These are phyloP conservation scores for Morinoia aosen DNA, from an alignment of 2,888 invertebrate genomes.

Conservation along the genomic window DNA sequence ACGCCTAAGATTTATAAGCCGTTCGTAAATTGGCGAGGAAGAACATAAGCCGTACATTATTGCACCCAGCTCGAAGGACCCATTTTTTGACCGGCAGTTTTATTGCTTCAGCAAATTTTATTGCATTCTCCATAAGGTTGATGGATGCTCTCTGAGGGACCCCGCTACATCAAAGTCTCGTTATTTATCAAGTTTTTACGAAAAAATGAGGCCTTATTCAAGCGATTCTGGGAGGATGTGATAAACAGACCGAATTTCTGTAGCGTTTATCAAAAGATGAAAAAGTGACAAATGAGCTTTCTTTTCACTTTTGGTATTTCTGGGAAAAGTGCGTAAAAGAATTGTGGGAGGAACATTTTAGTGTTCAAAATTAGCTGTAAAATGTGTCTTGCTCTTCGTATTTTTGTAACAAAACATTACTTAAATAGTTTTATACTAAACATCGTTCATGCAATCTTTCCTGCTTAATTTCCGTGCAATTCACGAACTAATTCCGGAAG, in stretches of 20 bases:
- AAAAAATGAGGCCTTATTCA: background rate
- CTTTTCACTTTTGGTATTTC: background rate
- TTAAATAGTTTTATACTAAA: background rate
- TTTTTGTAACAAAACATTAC: background rate
- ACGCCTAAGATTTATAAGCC: background rate
- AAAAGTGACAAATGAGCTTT: background rate
- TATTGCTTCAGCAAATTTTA: constrained; percentile 9
- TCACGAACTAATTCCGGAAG: too few species aligned
- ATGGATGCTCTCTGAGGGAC: constrained; percentile 1
- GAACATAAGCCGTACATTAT: background rate
- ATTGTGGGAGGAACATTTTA: background rate
- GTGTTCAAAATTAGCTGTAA: background rate
- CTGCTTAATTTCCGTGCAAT: background rate
- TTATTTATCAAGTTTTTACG: background rate
- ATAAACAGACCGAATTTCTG: background rate
- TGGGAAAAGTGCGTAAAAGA: background rate
- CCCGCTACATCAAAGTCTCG: background rate
- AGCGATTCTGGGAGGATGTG: background rate
- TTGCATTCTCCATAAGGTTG: background rate
- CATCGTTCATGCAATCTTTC: background rate
- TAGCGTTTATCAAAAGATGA: background rate
- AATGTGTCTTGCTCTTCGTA: background rate
- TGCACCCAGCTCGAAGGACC: background rate
- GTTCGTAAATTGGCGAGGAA: background rate
- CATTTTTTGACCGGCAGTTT: background rate